Base-by-base conservation (phyloP, 1,140 invertebrate species). In the Drosophila littoralis region DNA sequence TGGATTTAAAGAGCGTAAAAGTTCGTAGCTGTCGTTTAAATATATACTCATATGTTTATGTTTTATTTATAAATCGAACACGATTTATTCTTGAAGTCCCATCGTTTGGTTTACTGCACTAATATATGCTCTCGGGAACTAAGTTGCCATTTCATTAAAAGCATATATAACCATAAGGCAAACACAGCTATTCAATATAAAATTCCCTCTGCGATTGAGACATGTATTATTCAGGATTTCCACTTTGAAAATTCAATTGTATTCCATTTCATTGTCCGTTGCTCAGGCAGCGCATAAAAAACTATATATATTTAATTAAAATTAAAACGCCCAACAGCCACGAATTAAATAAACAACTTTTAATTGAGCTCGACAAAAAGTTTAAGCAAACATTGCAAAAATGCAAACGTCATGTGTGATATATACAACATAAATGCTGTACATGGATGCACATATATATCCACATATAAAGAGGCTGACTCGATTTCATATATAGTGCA, bases 331-430 rank as follows among this genome's bases (percentile, higher is more conserved):
- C 72, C 75, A 85, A 82, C 75, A 76, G 79, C 83, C 83, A 63
- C 83, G 81, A 85, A 88, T 85, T 88, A 85, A 85, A 85, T 88
- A 88, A 85, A 85, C 82, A 85, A 85, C 82, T 82, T 85, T 85
- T 85, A 85, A 85, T 85, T 85, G 82, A 88, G 83, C 79, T 61
- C 48, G 75, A 67, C 75, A 88, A 82, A 85, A 85, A 82, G 79
- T 82, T 85, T 79, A 76, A 85, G 57, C 75, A 85, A 85, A 85
- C 54, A 79, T 69, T 45, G 42, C 59, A 72, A 72, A 75, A 76
- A 76, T 61, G 43, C 75, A 72, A 75, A 73, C 40, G 64, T 33
- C 40, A 67, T 54, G 17, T 73, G 70, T 10, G 28, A 15, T 66
- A 79, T 66, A 61, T 43, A 42, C 8, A 7, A 10, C 51, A 36